Evolutionary conservation across 2,113 vertebrate species (phyloP), one percentile per base, ranked within the genome.

Genomic region (Oriolus oriolus): DNA sequence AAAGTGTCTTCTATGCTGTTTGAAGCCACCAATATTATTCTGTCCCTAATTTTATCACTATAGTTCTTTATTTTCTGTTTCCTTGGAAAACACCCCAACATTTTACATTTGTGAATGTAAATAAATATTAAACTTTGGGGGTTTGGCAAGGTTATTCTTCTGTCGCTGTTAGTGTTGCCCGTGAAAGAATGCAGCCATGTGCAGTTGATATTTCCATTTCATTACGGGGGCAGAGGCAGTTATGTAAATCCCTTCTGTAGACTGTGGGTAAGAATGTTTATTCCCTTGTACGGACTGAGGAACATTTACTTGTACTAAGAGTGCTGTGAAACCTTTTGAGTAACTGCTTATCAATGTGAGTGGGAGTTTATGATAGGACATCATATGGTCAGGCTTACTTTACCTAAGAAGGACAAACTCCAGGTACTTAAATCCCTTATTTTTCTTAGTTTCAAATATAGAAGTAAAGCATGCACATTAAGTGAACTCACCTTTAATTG

Each of bases 161-260:
- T 68, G 30, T 71, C 45, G 5, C 56, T 60, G 5, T 63, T 63
- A 78, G 52, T 57, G 42, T 59, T 89, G 70, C 22, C 50, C 12
- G 1, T 83, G 63, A 60, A 87, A 76, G 39, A 93, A 69, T 70
- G 66, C 30, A 63, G 53, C 59, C 77, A 68, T 27, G 54, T 91
- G 88, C 42, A 56, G 22, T 24, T 88, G 76, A 50, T 86, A 78
- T 80, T 94, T 85, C 54, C n/a, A 77, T 95, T 93, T 95, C 79
- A 37, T 75, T 83, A 68, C 0, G 28, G 74, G 71, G 65, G 54
- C 86, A 96, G 89, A 69, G 17, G 63, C 49, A 96, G 70, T 96
- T 92, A 56, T 52, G 63, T 77, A 85, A 87, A 83, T 85, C 49
- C 74, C 50, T 83, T 80, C 74, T 84, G 79, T 57, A 71, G 74